Evolutionary conservation across 2,888 invertebrate species (phyloP), one percentile per base, ranked within the genome.

Genomic region (Eupithecia tripunctaria): DNA sequence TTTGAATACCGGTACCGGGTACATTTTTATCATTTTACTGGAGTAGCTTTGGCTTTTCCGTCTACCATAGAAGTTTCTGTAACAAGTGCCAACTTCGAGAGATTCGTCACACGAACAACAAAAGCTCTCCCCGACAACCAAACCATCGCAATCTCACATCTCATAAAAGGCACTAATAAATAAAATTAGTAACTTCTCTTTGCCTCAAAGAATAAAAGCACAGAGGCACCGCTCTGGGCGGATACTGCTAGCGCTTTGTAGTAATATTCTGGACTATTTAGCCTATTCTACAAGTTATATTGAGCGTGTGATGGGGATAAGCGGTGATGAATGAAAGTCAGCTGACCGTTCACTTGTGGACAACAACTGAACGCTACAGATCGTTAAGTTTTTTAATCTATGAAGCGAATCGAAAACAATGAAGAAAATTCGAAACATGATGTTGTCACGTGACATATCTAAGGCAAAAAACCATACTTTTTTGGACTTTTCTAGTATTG

Each of bases 131-230:
- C 88, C 84, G 64, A 72, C 67, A 72, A 60, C 87, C 88, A 87
- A 72, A 69, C 88, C 89, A 87, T 88, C 87, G 88, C 90, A 91
- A 90, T 90, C 88, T 89, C 87, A 89, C 88, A 84, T 80, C 81
- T 86, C 82, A 85, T 89, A 91, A 93, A 91, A 88, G 86, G 82
- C 67, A 85, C 86, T 89, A 93, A 93, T 93, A 93, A 94, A 94
- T 93, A 90, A 93, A 93, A 92, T 93, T 92, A 89, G 89, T 86
- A 85, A 84, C 88, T 85, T 82, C 78, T 79, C 74, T 81, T 76
- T 83, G 86, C 86, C 85, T n/a, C 38, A 64, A 36, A 21, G 64
- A 36, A 63, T 32, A 82, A 84, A 68, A 43, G 38, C 70, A 83
- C 84, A 85, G 82, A 87, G 85, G 85, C 65, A 82, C 89, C 89